These are phyloP conservation scores for Thaumetopoea pityocampa DNA, from an alignment of 1,140 invertebrate species.

Conservation along the genomic window DNA sequence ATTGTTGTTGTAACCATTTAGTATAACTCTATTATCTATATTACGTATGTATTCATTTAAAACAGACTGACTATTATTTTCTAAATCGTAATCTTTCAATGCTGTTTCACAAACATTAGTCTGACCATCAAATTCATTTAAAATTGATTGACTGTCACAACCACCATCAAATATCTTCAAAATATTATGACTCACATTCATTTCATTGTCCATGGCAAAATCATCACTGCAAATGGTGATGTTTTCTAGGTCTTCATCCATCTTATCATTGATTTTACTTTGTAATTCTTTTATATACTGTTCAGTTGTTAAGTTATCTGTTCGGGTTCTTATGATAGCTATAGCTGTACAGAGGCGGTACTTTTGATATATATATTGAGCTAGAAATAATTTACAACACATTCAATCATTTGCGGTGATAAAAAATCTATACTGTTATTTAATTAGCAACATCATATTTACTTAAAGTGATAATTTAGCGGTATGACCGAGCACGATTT, in stretches of 20 bases:
- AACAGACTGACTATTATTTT: neutral
- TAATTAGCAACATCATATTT: too few relatives aligned
- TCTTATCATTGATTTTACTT: constrained; percentile 26
- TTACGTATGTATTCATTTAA: neutral
- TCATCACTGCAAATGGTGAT: constrained; percentile 36
- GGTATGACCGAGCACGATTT: too few relatives aligned
- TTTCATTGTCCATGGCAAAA: constrained; percentile 29
- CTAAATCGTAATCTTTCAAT: too few relatives aligned
- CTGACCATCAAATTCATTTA: too few relatives aligned
- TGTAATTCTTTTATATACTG: constrained; percentile 32
- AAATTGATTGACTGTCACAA: too few relatives aligned
- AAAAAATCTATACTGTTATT: too few relatives aligned
- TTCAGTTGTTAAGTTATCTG: constrained; percentile 23
- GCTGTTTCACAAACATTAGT: too few relatives aligned
- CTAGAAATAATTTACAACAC: constrained; percentile 29
- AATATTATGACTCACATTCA: constrained; percentile 28
- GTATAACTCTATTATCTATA: constrained; percentile 8
- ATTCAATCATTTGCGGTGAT: too few relatives aligned
- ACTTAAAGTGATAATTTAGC: too few relatives aligned
- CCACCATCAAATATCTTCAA: too few relatives aligned
- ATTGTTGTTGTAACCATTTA: too few relatives aligned
- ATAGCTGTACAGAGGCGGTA: constrained; percentile 34
- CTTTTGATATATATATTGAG: constrained; percentile 34
- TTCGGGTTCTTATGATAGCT: constrained; percentile 37
- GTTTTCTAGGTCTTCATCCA: constrained; percentile 21